A percentile compares a stretch with the other conserved stretches of the same genome.
These are phyloP conservation scores for Eupleurogrammus muticus DNA, from an alignment of 2,797 vertebrate genomes.

Conservation along the genomic window DNA sequence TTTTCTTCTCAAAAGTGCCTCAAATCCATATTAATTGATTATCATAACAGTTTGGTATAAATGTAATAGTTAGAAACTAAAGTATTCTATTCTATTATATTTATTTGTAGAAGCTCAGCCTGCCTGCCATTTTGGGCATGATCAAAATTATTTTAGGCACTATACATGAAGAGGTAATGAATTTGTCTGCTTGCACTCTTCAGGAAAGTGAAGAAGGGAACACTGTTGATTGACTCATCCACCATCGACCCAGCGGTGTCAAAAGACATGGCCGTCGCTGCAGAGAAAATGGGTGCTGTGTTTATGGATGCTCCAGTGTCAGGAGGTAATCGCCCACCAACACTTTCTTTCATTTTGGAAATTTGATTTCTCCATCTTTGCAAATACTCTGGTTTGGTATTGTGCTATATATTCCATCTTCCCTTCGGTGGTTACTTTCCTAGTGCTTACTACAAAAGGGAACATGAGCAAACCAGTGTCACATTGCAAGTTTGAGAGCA, in stretches of 20 bases:
- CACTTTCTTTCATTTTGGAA: background rate
- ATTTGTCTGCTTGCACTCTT: constrained; percentile 6
- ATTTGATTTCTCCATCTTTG: background rate
- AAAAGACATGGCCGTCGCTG: constrained; percentile 92
- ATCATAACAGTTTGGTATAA: too few relatives aligned
- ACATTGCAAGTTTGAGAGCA: constrained; percentile 32
- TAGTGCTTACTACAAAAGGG: background rate
- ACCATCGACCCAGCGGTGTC: constrained; percentile 96
- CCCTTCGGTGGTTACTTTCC: background rate
- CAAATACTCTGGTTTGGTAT: background rate
- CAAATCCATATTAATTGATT: too few relatives aligned
- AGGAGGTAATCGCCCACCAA: constrained; percentile 86
- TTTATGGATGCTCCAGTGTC: constrained; percentile 99
- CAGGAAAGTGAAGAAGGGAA: constrained; percentile 98
- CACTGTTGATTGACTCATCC: constrained; percentile 96
- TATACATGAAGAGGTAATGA: background rate
- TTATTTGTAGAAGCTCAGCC: too few relatives aligned
- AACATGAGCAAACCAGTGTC: constrained; percentile 37
- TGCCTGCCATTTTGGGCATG: too few relatives aligned
- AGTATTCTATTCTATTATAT: too few relatives aligned
- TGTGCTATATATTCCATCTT: background rate
- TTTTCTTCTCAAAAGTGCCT: too few relatives aligned
- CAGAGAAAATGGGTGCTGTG: constrained; percentile 96
- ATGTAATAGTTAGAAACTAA: too few relatives aligned
- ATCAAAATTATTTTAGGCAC: background rate